Evolutionary conservation across 2,888 invertebrate genomes (phyloP), one percentile per base, ranked within the genome.

Genomic region (Phengaris alcon): DNA sequence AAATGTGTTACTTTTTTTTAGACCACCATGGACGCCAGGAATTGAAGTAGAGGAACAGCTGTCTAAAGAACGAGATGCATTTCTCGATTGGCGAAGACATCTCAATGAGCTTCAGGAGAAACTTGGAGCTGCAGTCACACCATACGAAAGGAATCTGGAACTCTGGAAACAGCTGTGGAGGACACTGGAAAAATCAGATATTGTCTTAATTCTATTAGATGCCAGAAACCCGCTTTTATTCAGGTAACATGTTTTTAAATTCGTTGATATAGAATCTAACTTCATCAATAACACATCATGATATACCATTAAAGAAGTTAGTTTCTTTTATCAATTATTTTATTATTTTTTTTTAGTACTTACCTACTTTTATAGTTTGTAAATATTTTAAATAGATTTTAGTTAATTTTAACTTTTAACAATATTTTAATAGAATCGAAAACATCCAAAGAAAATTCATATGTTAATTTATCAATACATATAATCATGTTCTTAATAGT

Each of bases 111-210:
- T 98, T 15, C 97, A 94, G 87, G 97, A 97, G 80, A 94, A 95
- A 15, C 95, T 98, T 69, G 96, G 96, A 0, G 93, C 99, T 3
- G 94, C 97, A 0, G 90, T 99, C 79, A 99, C 99, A 0, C 99
- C 99, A 0, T 99, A 98, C 89, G 99, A 99, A 85, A 97, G 98
- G 84, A 99, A 99, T 90, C 88, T 99, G 35, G 99, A 99, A 86
- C 97, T 99, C 82, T 99, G 99, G 99, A 95, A 99, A 73, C 99
- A 99, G 87, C 88, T 99, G 54, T 99, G 99, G 99, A 95, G 99
- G 81, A 99, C 99, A 0, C 95, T 99, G n/a, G 99, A 99, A 88
- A 95, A 97, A 81, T 98, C 98, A 85, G 98, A 99, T 90, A 95
- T 99, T 0, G 94, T 99, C 15, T 95, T 98, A 13, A 97, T 99